Conservation (phyloP, 2,888 invertebrate genomes). For the Pseudanteris insignis region DNA sequence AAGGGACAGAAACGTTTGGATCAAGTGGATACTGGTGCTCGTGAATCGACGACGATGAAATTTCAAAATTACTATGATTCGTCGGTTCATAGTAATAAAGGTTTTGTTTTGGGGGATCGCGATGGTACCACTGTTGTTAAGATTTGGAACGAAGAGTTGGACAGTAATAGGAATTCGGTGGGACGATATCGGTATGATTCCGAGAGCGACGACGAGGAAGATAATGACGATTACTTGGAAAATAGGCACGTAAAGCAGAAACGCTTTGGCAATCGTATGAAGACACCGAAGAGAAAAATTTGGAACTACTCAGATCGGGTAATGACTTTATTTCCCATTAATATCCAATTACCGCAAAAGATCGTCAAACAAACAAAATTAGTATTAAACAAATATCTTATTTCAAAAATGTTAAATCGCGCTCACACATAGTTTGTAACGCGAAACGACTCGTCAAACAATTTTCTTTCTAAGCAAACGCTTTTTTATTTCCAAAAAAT, state of each 20-base stretch:
- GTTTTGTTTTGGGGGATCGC: slow-evolving; percentile 50
- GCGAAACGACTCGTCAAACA: slow-evolving; percentile 8
- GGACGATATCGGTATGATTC: slow-evolving; percentile 39
- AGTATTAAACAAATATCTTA: too few relatives aligned
- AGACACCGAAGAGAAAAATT: slow-evolving; percentile 54
- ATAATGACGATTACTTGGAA: slow-evolving; percentile 44
- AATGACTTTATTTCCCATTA: slow-evolving; percentile 48
- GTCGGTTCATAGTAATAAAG: slow-evolving; percentile 11
- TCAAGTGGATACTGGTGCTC: slow-evolving; percentile 17
- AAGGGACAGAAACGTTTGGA: slow-evolving; percentile 49
- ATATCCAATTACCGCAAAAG: not conserved
- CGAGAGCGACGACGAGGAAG: slow-evolving; percentile 48
- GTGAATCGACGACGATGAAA: slow-evolving; percentile 3
- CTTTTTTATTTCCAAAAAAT: slow-evolving; percentile 21
- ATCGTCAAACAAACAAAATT: too few relatives aligned
- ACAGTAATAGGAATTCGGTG: slow-evolving; percentile 27
- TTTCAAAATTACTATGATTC: slow-evolving; percentile 8
- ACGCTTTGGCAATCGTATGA: slow-evolving; percentile 39
- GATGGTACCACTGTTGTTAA: slow-evolving; percentile 57
- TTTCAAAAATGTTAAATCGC: slow-evolving; percentile 57
- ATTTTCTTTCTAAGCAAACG: slow-evolving; percentile 14
- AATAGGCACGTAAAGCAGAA: slow-evolving; percentile 25
- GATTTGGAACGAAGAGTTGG: slow-evolving; percentile 50
- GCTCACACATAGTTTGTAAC: slow-evolving; percentile 49
- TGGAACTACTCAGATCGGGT: slow-evolving; percentile 62